Evolutionary conservation across 2,797 vertebrate species (phyloP).

Genomic region (Zalophus californianus): DNA sequence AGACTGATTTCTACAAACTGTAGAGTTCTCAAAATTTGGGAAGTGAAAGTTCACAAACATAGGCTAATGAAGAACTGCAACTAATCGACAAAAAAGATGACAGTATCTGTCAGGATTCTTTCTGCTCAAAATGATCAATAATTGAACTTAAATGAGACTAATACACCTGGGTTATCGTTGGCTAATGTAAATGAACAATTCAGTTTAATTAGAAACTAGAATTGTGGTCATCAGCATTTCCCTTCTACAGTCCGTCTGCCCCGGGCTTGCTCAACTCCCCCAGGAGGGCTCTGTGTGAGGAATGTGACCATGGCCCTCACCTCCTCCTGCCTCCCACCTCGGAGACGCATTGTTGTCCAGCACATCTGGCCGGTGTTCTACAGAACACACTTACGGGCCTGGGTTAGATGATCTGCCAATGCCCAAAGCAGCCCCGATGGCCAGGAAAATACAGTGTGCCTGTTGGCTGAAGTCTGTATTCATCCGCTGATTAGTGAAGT

Average conservation of each 20-base stretch:
- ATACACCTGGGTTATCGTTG: neutral
- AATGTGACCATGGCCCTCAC: neutral
- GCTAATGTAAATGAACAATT: neutral
- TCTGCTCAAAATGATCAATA: neutral
- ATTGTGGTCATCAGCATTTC: neutral
- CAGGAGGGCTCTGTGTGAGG: too few species aligned
- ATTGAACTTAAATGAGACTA: neutral
- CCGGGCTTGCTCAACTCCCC: neutral
- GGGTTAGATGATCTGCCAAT: neutral
- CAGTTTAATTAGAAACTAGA: neutral
- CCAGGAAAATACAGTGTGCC: neutral
- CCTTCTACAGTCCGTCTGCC: fast-evolving
- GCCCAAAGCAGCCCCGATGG: neutral
- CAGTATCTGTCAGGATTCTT: neutral
- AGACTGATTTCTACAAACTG: neutral
- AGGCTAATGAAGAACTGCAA: neutral
- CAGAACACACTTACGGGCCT: neutral
- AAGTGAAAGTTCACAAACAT: neutral
- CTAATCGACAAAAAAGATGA: neutral
- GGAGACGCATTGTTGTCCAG: neutral
- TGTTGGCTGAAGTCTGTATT: neutral
- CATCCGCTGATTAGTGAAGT: neutral
- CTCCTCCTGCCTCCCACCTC: fast-evolving
- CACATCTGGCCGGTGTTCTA: neutral
- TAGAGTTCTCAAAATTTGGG: neutral